Evolutionary conservation across 1,140 invertebrate species (phyloP).

Genomic region (Aphaenogaster rudis): DNA sequence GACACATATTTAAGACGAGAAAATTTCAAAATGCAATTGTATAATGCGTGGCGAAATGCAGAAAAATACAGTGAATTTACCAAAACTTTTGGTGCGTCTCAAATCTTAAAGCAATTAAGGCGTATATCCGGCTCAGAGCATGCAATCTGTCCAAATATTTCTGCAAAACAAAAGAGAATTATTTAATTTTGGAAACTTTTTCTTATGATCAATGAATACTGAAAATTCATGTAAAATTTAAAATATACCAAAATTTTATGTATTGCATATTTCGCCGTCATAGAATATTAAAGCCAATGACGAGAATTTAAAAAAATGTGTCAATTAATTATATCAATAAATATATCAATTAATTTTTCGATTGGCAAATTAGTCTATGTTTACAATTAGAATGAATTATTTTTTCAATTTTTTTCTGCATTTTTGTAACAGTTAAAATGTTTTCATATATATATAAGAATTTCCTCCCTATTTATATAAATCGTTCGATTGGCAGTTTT

Average conservation of each 20-base stretch:
- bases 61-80: conserved; percentile 57
- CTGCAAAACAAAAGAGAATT: conserved; percentile 79
- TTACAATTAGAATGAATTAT: conserved; percentile 13
- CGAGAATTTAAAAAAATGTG: conserved; percentile 30
- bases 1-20: conserved; percentile 2
- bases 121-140: conserved; percentile 81
- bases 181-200: neutral
- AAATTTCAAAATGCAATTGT: neutral
- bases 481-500: conserved; percentile 50
- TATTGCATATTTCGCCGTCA: neutral
- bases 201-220: conserved; percentile 5
- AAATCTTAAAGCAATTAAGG: conserved; percentile 79
- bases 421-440: conserved; percentile 28
- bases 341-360: neutral
- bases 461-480: conserved; percentile 37
- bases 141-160: conserved; percentile 83
- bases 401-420: neutral
- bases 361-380: conserved; percentile 1
- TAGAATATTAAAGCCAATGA: conserved; percentile 55
- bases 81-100: conserved; percentile 80
- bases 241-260: neutral
- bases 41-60: neutral
- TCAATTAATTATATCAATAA: too few relatives aligned
- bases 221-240: neutral
- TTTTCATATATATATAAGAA: conserved; percentile 8